phyloP scores from a whole-genome alignment of 2,888 invertebrate genomes.

The Ramazzottius varieornatus region DNA sequence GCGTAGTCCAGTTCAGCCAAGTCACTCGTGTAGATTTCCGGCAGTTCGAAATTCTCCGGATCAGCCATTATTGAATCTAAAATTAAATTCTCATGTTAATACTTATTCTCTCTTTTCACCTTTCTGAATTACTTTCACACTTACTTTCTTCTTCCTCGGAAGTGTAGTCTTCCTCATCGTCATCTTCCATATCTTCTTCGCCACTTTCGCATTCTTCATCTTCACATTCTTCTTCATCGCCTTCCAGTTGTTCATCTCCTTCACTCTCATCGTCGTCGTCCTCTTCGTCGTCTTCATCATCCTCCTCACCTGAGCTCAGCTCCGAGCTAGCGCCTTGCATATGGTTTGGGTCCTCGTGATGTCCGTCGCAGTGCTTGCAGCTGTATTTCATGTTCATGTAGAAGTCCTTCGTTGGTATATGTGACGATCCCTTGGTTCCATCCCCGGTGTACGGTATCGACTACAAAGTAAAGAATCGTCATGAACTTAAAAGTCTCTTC shows the following conservation, averaged over 20 bases:
- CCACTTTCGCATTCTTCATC: constrained; percentile 3
- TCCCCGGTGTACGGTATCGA: no score
- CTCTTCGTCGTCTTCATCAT: constrained; percentile 3
- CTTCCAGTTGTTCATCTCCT: background rate
- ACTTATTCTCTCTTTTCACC: no score
- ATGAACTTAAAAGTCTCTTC: no score
- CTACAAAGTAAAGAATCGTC: no score
- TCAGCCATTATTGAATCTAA: background rate
- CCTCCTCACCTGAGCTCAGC: background rate
- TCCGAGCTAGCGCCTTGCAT: background rate
- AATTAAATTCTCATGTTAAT: no score
- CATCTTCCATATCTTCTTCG: constrained; percentile 6
- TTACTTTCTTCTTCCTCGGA: background rate
- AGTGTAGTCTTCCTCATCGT: constrained; percentile 5
- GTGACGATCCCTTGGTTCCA: no score
- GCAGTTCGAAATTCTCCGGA: background rate
- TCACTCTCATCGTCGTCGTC: constrained; percentile 3
- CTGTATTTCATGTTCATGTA: background rate
- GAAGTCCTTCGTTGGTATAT: background rate
- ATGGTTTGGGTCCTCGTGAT: background rate
- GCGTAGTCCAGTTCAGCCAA: background rate
- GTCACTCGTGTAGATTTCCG: background rate
- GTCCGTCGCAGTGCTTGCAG: constrained; percentile 3
- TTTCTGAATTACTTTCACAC: no score
- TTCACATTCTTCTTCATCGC: background rate